A percentile compares a stretch with the other conserved stretches of the same genome.
These are phyloP conservation scores for Glyphotaelius pellucidus DNA, from an alignment of 2,888 invertebrate genomes.

Conservation along the genomic window DNA sequence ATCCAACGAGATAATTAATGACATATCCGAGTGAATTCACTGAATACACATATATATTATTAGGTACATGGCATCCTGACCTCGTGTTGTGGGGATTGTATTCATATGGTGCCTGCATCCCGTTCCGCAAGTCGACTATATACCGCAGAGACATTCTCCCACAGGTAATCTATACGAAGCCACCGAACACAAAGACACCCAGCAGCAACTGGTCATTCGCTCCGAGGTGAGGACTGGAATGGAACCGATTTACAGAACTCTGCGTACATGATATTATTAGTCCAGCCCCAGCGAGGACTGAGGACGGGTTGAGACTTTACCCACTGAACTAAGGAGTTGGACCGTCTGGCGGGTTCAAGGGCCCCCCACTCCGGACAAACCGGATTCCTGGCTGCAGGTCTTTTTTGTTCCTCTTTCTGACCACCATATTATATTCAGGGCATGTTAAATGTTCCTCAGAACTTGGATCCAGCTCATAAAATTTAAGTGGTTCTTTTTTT, in stretches of 20 bases:
- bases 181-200: neutral
- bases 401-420: conserved; percentile 56
- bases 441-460: conserved; percentile 5
- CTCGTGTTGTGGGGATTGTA: conserved; percentile 41
- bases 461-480: neutral
- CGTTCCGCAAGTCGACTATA: conserved; percentile 29
- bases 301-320: conserved; percentile 31
- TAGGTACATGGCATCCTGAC: conserved; percentile 23
- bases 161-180: conserved; percentile 16
- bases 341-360: conserved; percentile 61
- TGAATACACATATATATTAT: no score
- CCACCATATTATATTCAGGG: conserved; percentile 39
- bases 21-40: neutral
- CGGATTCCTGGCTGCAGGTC: conserved; percentile 65
- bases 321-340: conserved; percentile 51
- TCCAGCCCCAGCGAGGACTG: neutral
- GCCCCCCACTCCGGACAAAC: conserved; percentile 63
- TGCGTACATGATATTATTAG: neutral
- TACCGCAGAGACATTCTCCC: neutral
- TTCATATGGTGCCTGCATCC: conserved; percentile 33
- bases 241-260: conserved; percentile 7
- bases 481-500: neutral
- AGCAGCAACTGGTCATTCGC: neutral
- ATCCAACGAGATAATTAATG: neutral
- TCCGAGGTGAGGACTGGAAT: neutral